Base-by-base conservation (phyloP, 1,140 invertebrate species). In the Cyphomyrmex costatus region DNA sequence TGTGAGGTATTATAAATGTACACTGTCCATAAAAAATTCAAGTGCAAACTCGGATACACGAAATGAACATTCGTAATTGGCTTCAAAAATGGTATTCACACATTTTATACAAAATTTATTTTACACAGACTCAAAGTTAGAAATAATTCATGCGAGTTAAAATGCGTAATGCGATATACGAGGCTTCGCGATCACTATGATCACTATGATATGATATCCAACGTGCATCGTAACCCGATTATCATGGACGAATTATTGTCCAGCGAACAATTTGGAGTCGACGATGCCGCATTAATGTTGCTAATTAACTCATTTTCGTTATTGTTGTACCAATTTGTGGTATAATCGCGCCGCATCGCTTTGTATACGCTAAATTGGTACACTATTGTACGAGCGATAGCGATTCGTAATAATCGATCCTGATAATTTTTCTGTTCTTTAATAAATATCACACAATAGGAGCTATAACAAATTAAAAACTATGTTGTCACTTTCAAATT, bases 241-340 rank as follows among this genome's bases (percentile, higher is more conserved):
- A 70, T 30, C 51, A 19, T 42, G 27, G 66, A 49, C 79, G 68
- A 83, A 83, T 83, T 83, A 83, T 83, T 83, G 79, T 83, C 79
- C 79, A 36, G 27, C 33, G 79, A 83, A 83, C 79, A 83, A 73
- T 83, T 83, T 83, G 36, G 79, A 83, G 68, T 83, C 79, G 79
- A 83, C 79, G 79, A 83, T 83, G 79, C 79, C 36, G 53, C 79
- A 83, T 83, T 83, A 83, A 83, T 74, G 79, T 83, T 74, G 79
- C 79, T 83, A 83, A 83, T 83, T 83, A 83, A 83, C 79, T 83
- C 68, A 83, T 83, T 83, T 83, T 83, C 79, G 79, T 83, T 83
- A 83, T 83, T 83, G 79, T 83, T 83, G 68, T 53, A 16, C 24
- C 79, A 83, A 83, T 83, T 68, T 83, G 79, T n/a, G 79, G 79